Evolutionary conservation across 2,797 vertebrate genomes (phyloP).

Genomic region (Mallotus villosus): DNA sequence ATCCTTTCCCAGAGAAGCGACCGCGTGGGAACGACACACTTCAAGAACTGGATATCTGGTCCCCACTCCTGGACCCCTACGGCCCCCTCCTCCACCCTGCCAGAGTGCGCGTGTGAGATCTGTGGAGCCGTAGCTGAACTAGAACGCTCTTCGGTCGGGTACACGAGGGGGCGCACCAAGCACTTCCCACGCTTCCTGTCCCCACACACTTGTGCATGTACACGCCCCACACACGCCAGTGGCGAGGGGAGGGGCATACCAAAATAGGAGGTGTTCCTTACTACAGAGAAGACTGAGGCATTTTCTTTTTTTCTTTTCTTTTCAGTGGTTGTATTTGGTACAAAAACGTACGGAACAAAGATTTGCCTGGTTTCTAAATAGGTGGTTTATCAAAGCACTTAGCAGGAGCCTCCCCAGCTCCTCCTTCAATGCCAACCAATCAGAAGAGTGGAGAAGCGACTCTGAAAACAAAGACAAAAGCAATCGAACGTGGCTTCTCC

Average conservation of each 20-base stretch:
- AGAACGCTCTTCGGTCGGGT: conserved; percentile 53
- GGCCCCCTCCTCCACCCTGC: conserved; percentile 40
- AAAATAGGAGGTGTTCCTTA: conserved; percentile 66
- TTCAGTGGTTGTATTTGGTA: conserved; percentile 42
- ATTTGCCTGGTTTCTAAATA: conserved; percentile 50
- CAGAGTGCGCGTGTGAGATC: conserved; percentile 23
- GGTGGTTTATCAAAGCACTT: conserved; percentile 79
- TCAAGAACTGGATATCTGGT: conserved; percentile 50
- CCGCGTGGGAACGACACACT: conserved; percentile 52
- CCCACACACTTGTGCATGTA: conserved; percentile 30
- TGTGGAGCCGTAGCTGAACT: conserved; percentile 61
- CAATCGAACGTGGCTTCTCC: conserved; percentile 73
- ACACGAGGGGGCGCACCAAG: conserved; percentile 58
- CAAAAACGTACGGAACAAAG: conserved; percentile 54
- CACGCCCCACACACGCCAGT: conserved; percentile 38
- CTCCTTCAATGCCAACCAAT: conserved; percentile 70
- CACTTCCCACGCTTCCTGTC: conserved; percentile 67
- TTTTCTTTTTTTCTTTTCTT: conserved; percentile 41
- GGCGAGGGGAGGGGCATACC: conserved; percentile 71
- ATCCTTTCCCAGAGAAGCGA: conserved; percentile 47
- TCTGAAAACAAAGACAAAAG: conserved; percentile 65
- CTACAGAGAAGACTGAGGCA: conserved; percentile 57
- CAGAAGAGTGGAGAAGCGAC: conserved; percentile 64
- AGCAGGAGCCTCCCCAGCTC: conserved; percentile 66
- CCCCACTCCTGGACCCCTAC: conserved; percentile 7